These are phyloP conservation scores for Solenopsis invicta DNA, from an alignment of 1,140 invertebrate genomes.

Conservation along the genomic window DNA sequence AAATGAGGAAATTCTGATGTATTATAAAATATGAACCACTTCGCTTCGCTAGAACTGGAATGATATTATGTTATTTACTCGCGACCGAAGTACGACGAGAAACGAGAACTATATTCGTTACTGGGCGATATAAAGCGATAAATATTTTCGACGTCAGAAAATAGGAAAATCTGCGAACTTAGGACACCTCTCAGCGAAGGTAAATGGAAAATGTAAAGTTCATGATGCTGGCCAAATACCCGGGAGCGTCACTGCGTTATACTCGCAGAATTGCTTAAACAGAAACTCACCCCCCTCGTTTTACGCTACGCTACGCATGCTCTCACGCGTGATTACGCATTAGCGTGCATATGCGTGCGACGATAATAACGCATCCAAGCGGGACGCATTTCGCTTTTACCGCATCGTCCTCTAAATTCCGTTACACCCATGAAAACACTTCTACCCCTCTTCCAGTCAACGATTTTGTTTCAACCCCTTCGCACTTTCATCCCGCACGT, in stretches of 20 bases:
- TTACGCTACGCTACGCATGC: slow-evolving; percentile 45
- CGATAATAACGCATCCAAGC: slow-evolving; percentile 56
- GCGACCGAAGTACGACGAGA: not conserved
- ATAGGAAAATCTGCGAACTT: slow-evolving; percentile 42
- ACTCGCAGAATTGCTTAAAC: slow-evolving; percentile 64
- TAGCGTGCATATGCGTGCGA: slow-evolving; percentile 38
- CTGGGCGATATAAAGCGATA: not conserved
- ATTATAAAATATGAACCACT: not conserved
- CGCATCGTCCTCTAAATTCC: slow-evolving; percentile 62
- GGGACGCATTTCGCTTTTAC: slow-evolving; percentile 61
- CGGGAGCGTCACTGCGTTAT: slow-evolving; percentile 29
- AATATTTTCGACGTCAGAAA: slow-evolving; percentile 46
- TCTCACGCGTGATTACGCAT: slow-evolving; percentile 65
- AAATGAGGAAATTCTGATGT: not conserved
- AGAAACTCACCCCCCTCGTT: slow-evolving; percentile 46
- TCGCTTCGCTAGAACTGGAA: not conserved
- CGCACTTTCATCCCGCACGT: not conserved
- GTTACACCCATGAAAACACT: slow-evolving; percentile 54
- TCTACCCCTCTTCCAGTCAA: slow-evolving; percentile 46
- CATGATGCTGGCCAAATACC: slow-evolving; percentile 51
- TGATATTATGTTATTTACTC: slow-evolving; percentile 26
- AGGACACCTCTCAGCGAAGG: slow-evolving; percentile 2
- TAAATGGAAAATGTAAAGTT: slow-evolving; percentile 63
- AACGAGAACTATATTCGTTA: not conserved
- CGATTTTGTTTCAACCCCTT: slow-evolving; percentile 41